Base-by-base conservation (phyloP, 2,113 vertebrate genomes). In the Porphyrio hochstetteri region DNA sequence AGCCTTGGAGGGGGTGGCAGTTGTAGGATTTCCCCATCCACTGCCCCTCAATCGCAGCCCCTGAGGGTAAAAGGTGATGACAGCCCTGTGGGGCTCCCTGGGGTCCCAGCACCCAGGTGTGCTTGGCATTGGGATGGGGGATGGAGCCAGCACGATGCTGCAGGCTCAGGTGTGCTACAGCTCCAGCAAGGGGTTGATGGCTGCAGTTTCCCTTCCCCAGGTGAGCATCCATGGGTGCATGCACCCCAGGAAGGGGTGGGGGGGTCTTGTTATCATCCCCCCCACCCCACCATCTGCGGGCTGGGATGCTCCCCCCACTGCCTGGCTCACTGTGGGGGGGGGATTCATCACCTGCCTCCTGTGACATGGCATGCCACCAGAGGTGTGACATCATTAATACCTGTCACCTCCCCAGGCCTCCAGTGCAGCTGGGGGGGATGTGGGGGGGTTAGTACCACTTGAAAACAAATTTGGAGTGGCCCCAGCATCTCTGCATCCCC, bases 1-100 rank as follows among this genome's bases (percentile, higher is more conserved):
- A 19, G 12, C 38, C 36, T 0, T 3, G 10, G 3, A 14, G 7
- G 14, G 0, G 3, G 10, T 14, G 0, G 7, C 42, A 35, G 81
- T 88, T 76, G 4, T 7, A 44, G 16, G 42, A 44, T 44, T 17
- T 44, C 16, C 65, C 35, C 64, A 40, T 72, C 59, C 28, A 2
- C 36, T 10, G 4, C 36, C 38, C 21, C 31, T 72, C 52, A 1
- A n/a, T 27, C 13, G 2, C 50, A 31, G 55, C 40, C 31, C 69
- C 59, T 4, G 2, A 0, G 1, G 35, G 33, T 14, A 65, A 42
- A 20, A 61, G 4, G 40, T 29, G 17, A 24, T 63, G 21, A 18
- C 3, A 17, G 40, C 50, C 57, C 18, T 1, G 5, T 19, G 55
- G 83, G 33, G 36, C 7, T 79, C 78, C 67, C 79, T 10, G 53